Conservation (phyloP, 2,888 invertebrate species). For the Mythimna lalbum region DNA sequence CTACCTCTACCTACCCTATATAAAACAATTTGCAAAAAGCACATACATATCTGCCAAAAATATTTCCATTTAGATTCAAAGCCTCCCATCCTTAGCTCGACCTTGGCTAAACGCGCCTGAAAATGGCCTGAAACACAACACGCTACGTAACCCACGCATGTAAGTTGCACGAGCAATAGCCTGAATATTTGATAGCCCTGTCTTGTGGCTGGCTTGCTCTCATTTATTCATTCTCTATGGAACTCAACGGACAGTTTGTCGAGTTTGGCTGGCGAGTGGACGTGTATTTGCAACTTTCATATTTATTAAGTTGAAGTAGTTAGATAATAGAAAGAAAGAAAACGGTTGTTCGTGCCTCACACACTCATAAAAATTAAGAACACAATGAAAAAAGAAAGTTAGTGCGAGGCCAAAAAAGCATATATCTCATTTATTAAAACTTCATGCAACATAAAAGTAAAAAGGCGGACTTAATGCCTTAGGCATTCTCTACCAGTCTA, state of each 20-base stretch:
- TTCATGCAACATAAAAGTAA: too few species aligned
- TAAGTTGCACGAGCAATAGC: slow-evolving; percentile 30
- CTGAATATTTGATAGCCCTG: slow-evolving; percentile 55
- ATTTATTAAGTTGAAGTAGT: background rate
- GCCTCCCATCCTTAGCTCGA: slow-evolving; percentile 8
- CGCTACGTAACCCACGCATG: slow-evolving; percentile 8
- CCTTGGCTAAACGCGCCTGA: slow-evolving; percentile 31
- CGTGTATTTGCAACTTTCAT: background rate
- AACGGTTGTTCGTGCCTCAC: too few species aligned
- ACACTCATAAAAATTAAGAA: too few species aligned
- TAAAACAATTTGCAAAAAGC: background rate
- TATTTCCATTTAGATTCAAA: slow-evolving; percentile 3
- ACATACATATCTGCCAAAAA: background rate
- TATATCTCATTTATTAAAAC: too few species aligned
- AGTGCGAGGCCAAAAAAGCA: too few species aligned
- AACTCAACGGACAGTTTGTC: slow-evolving; percentile 16
- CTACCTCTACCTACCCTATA: too few species aligned
- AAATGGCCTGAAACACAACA: slow-evolving; percentile 29
- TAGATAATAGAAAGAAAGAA: too few species aligned
- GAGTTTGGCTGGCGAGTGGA: slow-evolving; percentile 3
- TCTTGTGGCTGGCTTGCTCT: slow-evolving; percentile 51
- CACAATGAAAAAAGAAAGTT: too few species aligned
- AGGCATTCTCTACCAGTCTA: too few species aligned
- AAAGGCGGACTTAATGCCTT: too few species aligned
- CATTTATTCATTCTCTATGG: slow-evolving; percentile 52